These are phyloP conservation scores for Caiman crocodilus DNA, from an alignment of 2,797 vertebrate genomes.

Conservation along the genomic window DNA sequence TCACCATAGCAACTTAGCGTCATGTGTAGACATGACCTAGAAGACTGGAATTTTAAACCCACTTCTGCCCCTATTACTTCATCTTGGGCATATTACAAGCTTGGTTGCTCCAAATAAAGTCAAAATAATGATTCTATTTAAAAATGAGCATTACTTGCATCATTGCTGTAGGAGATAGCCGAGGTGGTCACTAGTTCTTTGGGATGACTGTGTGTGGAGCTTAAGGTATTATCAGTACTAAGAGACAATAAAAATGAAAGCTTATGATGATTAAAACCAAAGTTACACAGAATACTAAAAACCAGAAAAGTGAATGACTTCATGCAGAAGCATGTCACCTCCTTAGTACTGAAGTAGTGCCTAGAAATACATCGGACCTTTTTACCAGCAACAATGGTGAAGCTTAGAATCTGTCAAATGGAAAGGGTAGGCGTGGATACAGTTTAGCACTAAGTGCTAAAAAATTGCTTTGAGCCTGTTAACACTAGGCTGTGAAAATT, in stretches of 20 bases:
- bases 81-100: not conserved
- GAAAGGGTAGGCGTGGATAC: not conserved
- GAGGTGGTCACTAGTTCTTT: not conserved
- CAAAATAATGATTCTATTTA: not conserved
- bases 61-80: not conserved
- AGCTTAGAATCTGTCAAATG: not conserved
- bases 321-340: not conserved
- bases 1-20: no score
- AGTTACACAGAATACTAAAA: not conserved
- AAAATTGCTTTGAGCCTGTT: not conserved
- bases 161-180: not conserved
- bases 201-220: not conserved
- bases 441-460: not conserved
- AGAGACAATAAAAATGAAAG: not conserved
- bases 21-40: not conserved
- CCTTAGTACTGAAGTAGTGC: not conserved
- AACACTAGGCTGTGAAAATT: not conserved
- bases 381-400: not conserved
- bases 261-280: not conserved
- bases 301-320: not conserved
- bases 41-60: not conserved
- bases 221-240: not conserved
- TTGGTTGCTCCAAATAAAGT: no score
- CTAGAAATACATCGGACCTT: not conserved
- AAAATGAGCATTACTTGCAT: not conserved